phyloP scores from a whole-genome alignment of 1,140 invertebrate species.

The Drosophila pachea region DNA sequence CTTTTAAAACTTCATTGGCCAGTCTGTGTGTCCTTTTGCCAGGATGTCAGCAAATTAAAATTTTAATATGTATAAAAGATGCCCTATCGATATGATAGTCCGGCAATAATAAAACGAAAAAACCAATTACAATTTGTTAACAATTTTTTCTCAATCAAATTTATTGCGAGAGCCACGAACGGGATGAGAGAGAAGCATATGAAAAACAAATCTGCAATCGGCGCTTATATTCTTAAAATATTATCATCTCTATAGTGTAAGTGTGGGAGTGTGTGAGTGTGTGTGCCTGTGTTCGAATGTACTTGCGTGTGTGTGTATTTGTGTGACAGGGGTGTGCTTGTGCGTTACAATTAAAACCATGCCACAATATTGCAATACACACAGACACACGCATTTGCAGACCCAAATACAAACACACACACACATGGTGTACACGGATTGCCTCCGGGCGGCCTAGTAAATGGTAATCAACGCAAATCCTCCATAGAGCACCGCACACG shows the following conservation, averaged over 20 bases:
- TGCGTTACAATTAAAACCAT: conserved; percentile 64
- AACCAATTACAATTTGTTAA: conserved; percentile 73
- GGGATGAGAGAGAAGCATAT: conserved; percentile 39
- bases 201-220: conserved; percentile 69
- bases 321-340: conserved; percentile 35
- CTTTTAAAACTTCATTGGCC: conserved; percentile 2
- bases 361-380: conserved; percentile 51
- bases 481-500: conserved; percentile 90
- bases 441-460: conserved; percentile 78
- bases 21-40: conserved; percentile 1
- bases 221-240: conserved; percentile 72
- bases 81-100: conserved; percentile 5
- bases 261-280: conserved; percentile 8
- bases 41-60: conserved; percentile 55
- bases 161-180: conserved; percentile 56
- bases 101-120: conserved; percentile 16
- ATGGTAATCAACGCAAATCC: conserved; percentile 92
- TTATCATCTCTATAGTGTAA: conserved; percentile 31
- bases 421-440: conserved; percentile 6
- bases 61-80: conserved; percentile 54
- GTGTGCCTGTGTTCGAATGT: too few species aligned
- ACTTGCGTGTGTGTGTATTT: conserved; percentile 21
- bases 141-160: conserved; percentile 69
- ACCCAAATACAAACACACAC: background rate
- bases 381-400: conserved; percentile 2